A percentile compares a stretch with the other conserved stretches of the same genome.
These are phyloP conservation scores for Botia kubotai DNA, from an alignment of 2,797 vertebrate species.

Conservation along the genomic window DNA sequence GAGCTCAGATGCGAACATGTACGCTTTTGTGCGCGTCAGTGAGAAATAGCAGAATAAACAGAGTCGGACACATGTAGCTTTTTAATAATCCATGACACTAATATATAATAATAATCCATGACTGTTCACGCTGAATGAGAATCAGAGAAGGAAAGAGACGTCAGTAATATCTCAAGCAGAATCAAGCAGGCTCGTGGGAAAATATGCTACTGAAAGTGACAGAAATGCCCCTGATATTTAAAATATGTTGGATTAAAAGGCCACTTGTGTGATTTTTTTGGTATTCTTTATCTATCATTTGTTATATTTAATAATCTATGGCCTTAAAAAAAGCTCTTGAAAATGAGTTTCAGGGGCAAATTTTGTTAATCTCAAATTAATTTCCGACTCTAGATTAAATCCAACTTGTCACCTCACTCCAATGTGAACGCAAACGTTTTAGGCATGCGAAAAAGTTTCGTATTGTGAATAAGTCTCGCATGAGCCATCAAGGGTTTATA, in stretches of 20 bases:
- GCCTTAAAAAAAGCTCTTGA: neutral
- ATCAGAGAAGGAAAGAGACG: neutral
- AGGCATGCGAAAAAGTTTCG: neutral
- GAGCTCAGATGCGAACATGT: neutral
- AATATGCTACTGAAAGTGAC: no score
- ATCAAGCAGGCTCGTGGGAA: no score
- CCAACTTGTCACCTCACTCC: neutral
- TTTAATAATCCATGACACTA: neutral
- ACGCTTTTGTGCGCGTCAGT: neutral
- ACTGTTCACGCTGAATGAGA: neutral
- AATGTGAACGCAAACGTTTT: conserved; percentile 10
- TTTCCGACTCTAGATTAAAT: neutral
- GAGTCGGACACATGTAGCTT: neutral
- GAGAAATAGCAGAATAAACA: neutral
- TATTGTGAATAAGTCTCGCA: conserved; percentile 16
- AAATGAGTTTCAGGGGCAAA: neutral
- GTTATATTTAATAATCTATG: no score
- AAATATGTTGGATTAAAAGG: no score
- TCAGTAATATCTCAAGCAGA: neutral
- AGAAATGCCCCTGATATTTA: no score
- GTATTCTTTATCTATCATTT: no score
- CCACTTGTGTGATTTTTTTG: no score
- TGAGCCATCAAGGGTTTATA: neutral
- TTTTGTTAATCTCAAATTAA: neutral
- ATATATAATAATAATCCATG: neutral